Conservation (phyloP, 2,113 vertebrate genomes). For the Rhea pennata region DNA sequence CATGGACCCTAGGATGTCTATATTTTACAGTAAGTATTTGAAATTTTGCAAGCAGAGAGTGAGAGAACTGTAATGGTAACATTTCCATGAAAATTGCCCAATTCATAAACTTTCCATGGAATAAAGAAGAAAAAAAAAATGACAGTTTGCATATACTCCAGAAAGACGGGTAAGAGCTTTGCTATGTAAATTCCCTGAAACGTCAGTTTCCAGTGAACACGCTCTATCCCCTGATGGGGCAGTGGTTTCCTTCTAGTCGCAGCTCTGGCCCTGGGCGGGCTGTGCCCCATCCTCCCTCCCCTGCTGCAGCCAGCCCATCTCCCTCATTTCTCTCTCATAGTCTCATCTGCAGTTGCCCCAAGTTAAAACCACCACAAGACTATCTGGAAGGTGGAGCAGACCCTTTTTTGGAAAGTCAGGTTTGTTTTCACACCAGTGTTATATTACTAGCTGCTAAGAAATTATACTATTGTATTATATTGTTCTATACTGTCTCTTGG, state of each 20-base stretch:
- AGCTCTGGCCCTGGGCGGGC: background rate
- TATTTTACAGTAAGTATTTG: background rate
- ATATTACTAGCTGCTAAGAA: background rate
- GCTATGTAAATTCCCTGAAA: background rate
- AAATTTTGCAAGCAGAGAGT: background rate
- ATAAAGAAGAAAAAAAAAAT: background rate
- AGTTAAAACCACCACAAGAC: background rate
- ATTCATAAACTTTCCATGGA: background rate
- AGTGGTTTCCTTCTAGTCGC: background rate
- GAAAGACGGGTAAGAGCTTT: background rate
- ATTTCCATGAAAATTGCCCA: background rate
- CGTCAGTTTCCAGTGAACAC: fast-evolving
- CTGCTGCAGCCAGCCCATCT: background rate
- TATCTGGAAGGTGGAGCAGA: background rate
- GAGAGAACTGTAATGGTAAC: background rate
- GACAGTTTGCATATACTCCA: background rate
- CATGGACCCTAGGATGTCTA: background rate
- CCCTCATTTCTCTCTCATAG: background rate
- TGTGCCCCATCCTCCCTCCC: background rate
- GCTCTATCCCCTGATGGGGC: fast-evolving
- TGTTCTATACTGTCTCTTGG: background rate
- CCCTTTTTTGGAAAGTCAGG: fast-evolving
- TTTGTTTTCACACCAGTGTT: background rate
- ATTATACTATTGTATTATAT: background rate
- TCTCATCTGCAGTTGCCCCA: background rate